Conservation (phyloP, 2,888 invertebrate genomes). For the Boloria selene region DNA sequence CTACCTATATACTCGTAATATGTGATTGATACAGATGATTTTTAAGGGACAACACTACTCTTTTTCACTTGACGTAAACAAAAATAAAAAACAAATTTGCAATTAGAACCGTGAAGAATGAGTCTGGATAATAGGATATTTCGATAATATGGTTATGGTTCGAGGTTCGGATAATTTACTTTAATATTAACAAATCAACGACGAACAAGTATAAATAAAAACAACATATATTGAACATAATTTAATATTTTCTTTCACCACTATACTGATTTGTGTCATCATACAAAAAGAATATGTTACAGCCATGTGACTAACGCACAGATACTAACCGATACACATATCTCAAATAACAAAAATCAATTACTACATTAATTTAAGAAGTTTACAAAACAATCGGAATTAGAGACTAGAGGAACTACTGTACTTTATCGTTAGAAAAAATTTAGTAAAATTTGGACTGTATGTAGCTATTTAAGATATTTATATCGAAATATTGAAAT, state of each 20-base stretch:
- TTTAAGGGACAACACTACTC: no score
- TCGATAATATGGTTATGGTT: no score
- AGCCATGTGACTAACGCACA: conserved; percentile 45
- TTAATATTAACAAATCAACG: not conserved
- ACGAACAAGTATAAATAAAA: conserved; percentile 14
- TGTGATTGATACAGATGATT: no score
- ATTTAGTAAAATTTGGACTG: conserved; percentile 9
- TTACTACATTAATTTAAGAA: not conserved
- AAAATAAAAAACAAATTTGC: no score
- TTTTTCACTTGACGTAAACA: no score
- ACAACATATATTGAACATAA: conserved; percentile 42
- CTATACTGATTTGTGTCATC: conserved; percentile 53
- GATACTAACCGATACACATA: conserved; percentile 26
- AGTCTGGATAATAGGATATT: no score
- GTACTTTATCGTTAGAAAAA: conserved; percentile 8
- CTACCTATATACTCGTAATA: no score
- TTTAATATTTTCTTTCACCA: conserved; percentile 44
- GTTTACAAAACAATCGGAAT: not conserved
- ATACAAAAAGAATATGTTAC: conserved; percentile 50
- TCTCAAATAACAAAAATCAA: conserved; percentile 15
- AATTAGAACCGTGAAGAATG: no score
- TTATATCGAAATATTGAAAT: conserved; percentile 28
- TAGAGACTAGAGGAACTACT: no score
- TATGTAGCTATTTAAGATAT: conserved; percentile 29
- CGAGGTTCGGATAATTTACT: no score